Conservation (phyloP, 2,888 invertebrate species). For the Tuta absoluta region DNA sequence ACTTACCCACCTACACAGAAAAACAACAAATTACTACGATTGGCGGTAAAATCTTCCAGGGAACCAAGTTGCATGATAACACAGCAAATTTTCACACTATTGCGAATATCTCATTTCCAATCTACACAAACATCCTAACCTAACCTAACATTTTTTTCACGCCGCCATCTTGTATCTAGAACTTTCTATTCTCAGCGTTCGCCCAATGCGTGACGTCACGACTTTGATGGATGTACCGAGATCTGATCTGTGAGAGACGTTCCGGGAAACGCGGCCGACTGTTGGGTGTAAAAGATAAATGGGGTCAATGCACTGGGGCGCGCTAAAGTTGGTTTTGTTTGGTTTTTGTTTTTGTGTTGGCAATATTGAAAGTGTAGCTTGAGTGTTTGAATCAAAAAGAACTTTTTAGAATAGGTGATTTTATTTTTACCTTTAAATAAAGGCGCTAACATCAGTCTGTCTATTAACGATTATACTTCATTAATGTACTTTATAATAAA, state of each 20-base stretch:
- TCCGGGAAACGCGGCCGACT: conserved; percentile 14
- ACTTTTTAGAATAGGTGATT: too few species aligned
- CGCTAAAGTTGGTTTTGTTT: conserved; percentile 7
- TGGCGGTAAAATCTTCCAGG: too few species aligned
- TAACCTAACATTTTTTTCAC: neutral
- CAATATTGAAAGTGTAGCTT: neutral
- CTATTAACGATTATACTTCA: too few species aligned
- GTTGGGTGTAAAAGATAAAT: conserved; percentile 15
- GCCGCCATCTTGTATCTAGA: conserved; percentile 16
- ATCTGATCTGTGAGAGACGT: conserved; percentile 19
- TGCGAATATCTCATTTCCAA: neutral
- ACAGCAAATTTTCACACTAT: neutral
- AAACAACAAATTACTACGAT: too few species aligned
- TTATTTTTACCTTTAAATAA: too few species aligned
- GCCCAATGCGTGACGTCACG: conserved; percentile 35
- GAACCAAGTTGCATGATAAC: neutral
- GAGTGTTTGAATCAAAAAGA: neutral
- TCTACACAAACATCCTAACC: neutral
- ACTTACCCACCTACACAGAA: too few species aligned
- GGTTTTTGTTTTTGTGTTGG: neutral
- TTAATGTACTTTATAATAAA: too few species aligned
- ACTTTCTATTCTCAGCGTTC: conserved; percentile 54
- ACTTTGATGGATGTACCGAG: conserved; percentile 13
- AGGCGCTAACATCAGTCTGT: too few species aligned
- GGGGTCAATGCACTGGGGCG: conserved; percentile 13